Evolutionary conservation across 2,797 vertebrate genomes (phyloP), one percentile per base, ranked within the genome.

Genomic region (Dendrocincla fuliginosa): DNA sequence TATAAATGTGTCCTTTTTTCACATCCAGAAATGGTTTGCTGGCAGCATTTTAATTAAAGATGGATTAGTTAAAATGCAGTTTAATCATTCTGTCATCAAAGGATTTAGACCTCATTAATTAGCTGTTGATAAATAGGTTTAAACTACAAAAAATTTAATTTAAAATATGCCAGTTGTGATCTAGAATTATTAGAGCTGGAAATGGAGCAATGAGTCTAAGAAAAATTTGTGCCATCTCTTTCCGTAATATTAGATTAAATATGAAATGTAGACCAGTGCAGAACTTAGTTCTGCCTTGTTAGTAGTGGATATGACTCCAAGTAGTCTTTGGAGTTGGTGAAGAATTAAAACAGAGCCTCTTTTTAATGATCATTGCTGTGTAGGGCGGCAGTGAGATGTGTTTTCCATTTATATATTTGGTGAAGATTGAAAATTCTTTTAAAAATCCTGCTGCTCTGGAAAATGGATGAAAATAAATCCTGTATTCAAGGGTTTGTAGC

Each of bases 41-140:
- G 97, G 85, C 96, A 96, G 95, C 94, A 86, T 97, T 98, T 97
- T 98, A 98, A 98, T 98, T 98, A 98, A 98, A 98, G 98, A 97
- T 97, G 97, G 97, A 98, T 98, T 98, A 97, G 96, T 97, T 98
- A 95, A 97, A 97, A 98, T 85, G 71, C 92, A 95, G 61, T 96
- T 98, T 97, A 98, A 98, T 98, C 98, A 98, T 98, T 95, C 92
- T 98, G 98, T 98, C 97, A 97, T 96, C 95, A 93, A 86, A 97
- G 95, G 96, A 96, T 92, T 97, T 97, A 96, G 94, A 96, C 96
- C 92, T 98, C 95, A 94, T 98, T 98, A 98, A 98, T 98, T 97
- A 98, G 97, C 95, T 89, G 92, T 96, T 97, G 97, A 98, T 98
- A 97, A 98, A 97, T 97, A 98, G 90, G 95, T 95, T 96, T 96